phyloP scores from a whole-genome alignment of 1,140 invertebrate genomes.

The Mactra quadrangularis region DNA sequence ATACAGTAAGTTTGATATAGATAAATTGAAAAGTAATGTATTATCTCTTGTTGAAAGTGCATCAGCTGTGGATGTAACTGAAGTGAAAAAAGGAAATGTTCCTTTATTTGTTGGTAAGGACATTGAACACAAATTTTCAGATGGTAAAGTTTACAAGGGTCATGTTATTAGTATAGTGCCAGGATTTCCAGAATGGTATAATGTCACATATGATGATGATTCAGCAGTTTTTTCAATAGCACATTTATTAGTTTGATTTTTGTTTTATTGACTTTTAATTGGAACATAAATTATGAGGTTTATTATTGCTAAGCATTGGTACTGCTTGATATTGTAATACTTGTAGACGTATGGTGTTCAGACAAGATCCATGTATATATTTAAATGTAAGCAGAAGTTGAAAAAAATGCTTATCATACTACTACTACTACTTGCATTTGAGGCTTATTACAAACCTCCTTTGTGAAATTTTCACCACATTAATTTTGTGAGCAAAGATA shows the following conservation, averaged over 20 bases:
- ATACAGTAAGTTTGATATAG: conserved; percentile 15
- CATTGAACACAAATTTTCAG: conserved; percentile 55
- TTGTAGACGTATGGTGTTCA: no score
- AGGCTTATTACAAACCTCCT: no score
- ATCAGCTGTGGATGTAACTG: conserved; percentile 16
- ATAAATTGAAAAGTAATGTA: conserved; percentile 48
- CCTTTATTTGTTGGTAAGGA: conserved; percentile 53
- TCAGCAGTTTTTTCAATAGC: conserved; percentile 21
- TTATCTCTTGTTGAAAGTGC: conserved; percentile 14
- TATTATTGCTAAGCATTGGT: not conserved
- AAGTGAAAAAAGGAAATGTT: conserved; percentile 8
- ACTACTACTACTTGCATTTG: no score
- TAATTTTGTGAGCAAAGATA: no score
- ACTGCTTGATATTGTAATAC: not conserved
- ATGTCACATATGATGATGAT: conserved; percentile 54
- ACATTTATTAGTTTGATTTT: not conserved
- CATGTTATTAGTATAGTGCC: conserved; percentile 49
- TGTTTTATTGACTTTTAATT: not conserved
- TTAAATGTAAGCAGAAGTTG: not conserved
- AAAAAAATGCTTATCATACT: no score
- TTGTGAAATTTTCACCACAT: no score
- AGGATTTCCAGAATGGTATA: conserved; percentile 52
- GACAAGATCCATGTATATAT: conserved; percentile 3
- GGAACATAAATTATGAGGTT: no score
- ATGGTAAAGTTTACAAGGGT: conserved; percentile 24